Evolutionary conservation across 2,888 invertebrate genomes (phyloP), one percentile per base, ranked within the genome.

Genomic region (Chrysotoxum bicinctum): DNA sequence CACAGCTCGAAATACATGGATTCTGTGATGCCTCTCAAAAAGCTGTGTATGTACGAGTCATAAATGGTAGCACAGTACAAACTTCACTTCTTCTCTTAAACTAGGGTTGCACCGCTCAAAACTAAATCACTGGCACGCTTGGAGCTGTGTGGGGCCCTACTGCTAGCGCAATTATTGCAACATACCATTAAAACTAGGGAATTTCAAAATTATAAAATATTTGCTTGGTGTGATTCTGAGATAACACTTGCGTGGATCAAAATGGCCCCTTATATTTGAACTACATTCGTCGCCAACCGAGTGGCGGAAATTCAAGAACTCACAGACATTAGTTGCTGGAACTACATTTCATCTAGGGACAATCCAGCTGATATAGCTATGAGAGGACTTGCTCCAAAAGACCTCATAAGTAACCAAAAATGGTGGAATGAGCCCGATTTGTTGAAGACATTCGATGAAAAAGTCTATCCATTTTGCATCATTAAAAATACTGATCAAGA

Each of bases 71-170:
- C 9, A 21, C 32, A 21, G 40, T 40, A 40, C 40, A 40, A 40
- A 40, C 40, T 14, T 40, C 40, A 37, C 16, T 40, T 10, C 19
- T 4, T 60, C 14, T 50, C 69, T 3, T 69, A 69, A 69, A 77
- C 69, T 30, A 77, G 66, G 23, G 69, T 58, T 12, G 52, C 70
- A 26, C 81, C 56, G 2, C 30, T 81, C 3, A 69, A 81, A 21
- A 64, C 14, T 8, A 54, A 75, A 30, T 76, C 76, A 6, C 10
- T 76, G 12, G 50, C 73, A 12, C 32, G 88, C 8, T 70, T 89
- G 8, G 88, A 89, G n/a, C 14, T 40, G 14, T 40, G 14, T 14
- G 40, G 40, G 14, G 40, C 40, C 14, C 14, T 40, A 14, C 14
- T 40, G 40, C n/a, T 40, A n/a, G n/a, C 40, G 6, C 10, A 40